Percentiles rank a stretch among this genome's conserved stretches.
Conservation (phyloP, 23 tunicate species). For the Oikopleura albicans region DNA sequence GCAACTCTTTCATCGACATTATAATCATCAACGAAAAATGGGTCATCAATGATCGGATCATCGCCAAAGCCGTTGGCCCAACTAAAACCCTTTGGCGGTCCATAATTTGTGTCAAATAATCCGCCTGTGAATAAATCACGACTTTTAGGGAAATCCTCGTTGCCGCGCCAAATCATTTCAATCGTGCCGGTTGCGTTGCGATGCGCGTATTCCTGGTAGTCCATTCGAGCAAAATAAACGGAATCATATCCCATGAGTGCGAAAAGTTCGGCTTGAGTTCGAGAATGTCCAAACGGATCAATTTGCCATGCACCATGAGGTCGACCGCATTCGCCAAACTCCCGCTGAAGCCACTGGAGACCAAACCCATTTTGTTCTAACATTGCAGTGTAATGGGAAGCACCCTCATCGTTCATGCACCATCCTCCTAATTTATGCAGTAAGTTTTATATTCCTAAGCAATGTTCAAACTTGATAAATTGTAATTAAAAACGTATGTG, state of each 20-base stretch:
- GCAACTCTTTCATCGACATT: background rate
- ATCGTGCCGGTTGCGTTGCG: slow-evolving; percentile 36
- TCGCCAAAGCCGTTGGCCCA: slow-evolving; percentile 56
- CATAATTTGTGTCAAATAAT: slow-evolving; percentile 65
- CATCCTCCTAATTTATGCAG: slow-evolving; percentile 96
- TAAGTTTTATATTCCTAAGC: slow-evolving; percentile 56
- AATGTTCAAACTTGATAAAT: too few relatives aligned
- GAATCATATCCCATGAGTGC: slow-evolving; percentile 83
- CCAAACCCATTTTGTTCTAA: slow-evolving; percentile 80
- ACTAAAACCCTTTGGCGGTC: slow-evolving; percentile 72
- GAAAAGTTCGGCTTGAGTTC: slow-evolving; percentile 83
- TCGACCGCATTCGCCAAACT: slow-evolving; percentile 71
- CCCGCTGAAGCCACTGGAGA: slow-evolving; percentile 37
- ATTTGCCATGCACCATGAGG: slow-evolving; percentile 96
- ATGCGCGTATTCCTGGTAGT: slow-evolving; percentile 43
- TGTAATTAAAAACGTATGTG: too few relatives aligned
- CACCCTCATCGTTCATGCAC: slow-evolving; percentile 99
- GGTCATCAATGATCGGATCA: slow-evolving; percentile 86
- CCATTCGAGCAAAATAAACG: slow-evolving; percentile 72
- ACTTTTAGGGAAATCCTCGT: slow-evolving; percentile 18
- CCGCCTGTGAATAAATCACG: slow-evolving; percentile 22
- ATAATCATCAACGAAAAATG: background rate
- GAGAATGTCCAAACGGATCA: slow-evolving; percentile 89
- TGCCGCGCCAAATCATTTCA: slow-evolving; percentile 91
- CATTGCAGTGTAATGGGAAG: slow-evolving; percentile 84